These are phyloP conservation scores for Cryptosula pallasiana DNA, from an alignment of 2,888 invertebrate species.

Conservation along the genomic window DNA sequence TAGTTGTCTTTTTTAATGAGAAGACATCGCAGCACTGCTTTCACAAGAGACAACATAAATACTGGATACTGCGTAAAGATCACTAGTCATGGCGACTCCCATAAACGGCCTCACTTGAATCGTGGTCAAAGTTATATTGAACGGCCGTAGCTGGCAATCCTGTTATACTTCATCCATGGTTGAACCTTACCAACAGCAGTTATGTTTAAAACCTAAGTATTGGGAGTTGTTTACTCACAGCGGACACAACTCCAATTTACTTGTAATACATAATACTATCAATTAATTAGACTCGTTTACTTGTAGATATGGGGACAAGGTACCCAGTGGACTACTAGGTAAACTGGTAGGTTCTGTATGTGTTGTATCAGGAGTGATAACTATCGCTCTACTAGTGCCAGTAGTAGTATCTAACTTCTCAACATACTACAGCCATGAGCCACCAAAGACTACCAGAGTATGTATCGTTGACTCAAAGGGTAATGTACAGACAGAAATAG, in stretches of 20 bases:
- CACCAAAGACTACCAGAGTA: slow-evolving; percentile 26
- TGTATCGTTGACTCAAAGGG: slow-evolving; percentile 18
- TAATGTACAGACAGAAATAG: not conserved
- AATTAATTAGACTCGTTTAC: not conserved
- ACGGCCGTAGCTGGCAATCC: no score
- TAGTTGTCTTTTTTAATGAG: no score
- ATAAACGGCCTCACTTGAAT: no score
- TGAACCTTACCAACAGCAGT: no score
- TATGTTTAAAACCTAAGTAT: no score
- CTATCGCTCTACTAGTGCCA: slow-evolving; percentile 55
- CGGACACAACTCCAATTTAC: not conserved
- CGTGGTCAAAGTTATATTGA: no score
- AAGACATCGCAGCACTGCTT: no score
- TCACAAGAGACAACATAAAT: no score
- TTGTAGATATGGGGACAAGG: slow-evolving; percentile 47
- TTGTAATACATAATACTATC: not conserved
- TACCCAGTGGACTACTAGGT: slow-evolving; percentile 49
- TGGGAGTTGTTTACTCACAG: no score
- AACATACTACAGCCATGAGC: slow-evolving; percentile 53
- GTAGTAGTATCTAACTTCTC: slow-evolving; percentile 57
- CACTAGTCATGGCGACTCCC: no score
- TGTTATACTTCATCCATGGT: no score
- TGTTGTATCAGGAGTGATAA: slow-evolving; percentile 55
- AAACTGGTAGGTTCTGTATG: slow-evolving; percentile 54
- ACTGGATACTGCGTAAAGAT: no score